Conservation (phyloP, 2,113 vertebrate genomes). For the Cairina moschata region DNA sequence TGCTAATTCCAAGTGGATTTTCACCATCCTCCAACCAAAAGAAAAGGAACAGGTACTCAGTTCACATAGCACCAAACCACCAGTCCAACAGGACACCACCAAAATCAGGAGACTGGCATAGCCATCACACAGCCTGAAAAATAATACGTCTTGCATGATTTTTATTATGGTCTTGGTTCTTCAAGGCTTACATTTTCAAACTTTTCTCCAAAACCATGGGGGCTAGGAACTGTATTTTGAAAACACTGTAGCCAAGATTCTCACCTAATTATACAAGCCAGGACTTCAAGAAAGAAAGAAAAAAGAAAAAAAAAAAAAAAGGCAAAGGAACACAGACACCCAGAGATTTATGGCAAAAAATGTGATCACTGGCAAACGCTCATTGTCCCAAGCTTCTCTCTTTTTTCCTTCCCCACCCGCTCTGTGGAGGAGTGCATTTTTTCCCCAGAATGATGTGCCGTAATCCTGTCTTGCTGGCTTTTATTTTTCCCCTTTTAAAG, state of each 20-base stretch:
- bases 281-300: neutral
- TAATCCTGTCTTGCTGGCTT: neutral
- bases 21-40: too few species aligned
- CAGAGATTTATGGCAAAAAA: neutral
- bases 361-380: fast-evolving
- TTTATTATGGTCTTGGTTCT: neutral
- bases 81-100: neutral
- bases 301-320: too few species aligned
- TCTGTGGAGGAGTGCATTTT: fast-evolving
- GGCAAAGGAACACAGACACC: neutral
- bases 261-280: neutral
- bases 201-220: neutral
- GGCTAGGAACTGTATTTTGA: neutral
- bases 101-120: neutral
- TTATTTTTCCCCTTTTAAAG: neutral
- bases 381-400: neutral
- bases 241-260: neutral
- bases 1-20: neutral
- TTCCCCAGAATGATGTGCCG: neutral
- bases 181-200: neutral
- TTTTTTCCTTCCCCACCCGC: neutral
- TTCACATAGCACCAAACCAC: neutral
- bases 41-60: neutral
- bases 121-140: neutral
- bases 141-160: neutral